Percentiles rank a stretch among this genome's conserved stretches.
These are phyloP conservation scores for Halichoerus grypus DNA, from an alignment of 2,113 vertebrate species.

Conservation along the genomic window DNA sequence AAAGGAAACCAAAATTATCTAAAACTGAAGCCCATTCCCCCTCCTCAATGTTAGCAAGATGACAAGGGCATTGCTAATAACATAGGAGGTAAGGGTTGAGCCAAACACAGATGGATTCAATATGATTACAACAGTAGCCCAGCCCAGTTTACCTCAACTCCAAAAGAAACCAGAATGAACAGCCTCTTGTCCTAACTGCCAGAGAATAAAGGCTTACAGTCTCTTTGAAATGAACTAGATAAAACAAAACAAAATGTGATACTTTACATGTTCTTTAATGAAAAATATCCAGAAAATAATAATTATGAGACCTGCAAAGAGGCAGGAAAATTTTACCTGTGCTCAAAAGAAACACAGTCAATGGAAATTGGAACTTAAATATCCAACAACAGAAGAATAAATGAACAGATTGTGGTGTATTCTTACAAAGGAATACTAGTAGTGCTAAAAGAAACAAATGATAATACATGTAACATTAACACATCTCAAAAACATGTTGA, in stretches of 20 bases:
- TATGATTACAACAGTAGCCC: background rate
- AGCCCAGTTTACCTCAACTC: background rate
- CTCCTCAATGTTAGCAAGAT: background rate
- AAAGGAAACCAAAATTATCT: background rate
- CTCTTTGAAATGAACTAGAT: background rate
- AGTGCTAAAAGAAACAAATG: background rate
- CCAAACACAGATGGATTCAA: background rate
- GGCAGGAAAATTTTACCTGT: background rate
- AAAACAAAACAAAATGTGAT: background rate
- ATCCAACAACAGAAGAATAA: background rate
- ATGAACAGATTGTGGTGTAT: background rate
- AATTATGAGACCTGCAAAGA: background rate
- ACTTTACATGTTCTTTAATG: too few species aligned
- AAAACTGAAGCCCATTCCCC: background rate
- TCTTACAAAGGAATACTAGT: background rate
- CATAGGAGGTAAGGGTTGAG: background rate
- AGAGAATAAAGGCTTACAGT: background rate
- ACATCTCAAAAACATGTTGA: background rate
- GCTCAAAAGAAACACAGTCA: background rate
- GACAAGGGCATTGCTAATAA: background rate
- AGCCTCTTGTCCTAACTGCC: background rate
- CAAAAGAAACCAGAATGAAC: background rate
- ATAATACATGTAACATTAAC: background rate
- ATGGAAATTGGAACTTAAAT: background rate
- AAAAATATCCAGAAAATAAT: background rate